phyloP scores from a whole-genome alignment of 2,113 vertebrate genomes.

The Vulpes ferrilata region DNA sequence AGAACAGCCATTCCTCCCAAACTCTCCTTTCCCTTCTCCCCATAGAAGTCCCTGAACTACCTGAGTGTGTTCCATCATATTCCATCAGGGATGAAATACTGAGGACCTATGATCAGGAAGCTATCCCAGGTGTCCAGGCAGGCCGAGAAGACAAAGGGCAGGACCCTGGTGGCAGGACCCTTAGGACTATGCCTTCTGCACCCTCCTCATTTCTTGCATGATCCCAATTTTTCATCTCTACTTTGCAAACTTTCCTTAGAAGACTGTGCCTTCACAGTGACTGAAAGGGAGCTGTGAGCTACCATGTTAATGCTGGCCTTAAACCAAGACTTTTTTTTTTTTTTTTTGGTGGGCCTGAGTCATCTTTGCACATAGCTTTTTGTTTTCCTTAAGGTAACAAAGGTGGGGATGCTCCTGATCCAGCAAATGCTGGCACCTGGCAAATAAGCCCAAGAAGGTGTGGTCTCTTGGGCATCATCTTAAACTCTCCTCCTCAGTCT shows the following conservation, averaged over 20 bases:
- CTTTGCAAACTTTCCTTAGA: neutral
- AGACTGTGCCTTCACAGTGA: neutral
- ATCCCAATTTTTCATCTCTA: neutral
- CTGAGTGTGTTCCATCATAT: too few relatives aligned
- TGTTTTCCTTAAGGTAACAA: neutral
- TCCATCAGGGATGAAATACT: neutral
- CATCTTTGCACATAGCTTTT: neutral
- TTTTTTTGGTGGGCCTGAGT: constrained; percentile 39
- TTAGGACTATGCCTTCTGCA: neutral
- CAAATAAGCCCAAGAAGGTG: neutral
- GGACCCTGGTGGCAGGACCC: neutral
- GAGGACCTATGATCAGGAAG: neutral
- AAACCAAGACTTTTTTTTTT: neutral
- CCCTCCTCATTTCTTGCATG: neutral
- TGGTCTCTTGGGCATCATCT: neutral
- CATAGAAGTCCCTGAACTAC: neutral
- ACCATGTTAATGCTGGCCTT: neutral
- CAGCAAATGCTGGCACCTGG: neutral
- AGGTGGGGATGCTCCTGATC: neutral
- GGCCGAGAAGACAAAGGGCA: neutral
- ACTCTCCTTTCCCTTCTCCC: neutral
- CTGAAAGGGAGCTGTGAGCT: neutral
- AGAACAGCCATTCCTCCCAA: neutral
- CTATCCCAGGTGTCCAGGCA: neutral
- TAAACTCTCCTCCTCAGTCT: neutral